A percentile compares a stretch with the other conserved stretches of the same genome.
Evolutionary conservation across 1,140 invertebrate genomes (phyloP).

Genomic region (Leptinotarsa undecemlineata): DNA sequence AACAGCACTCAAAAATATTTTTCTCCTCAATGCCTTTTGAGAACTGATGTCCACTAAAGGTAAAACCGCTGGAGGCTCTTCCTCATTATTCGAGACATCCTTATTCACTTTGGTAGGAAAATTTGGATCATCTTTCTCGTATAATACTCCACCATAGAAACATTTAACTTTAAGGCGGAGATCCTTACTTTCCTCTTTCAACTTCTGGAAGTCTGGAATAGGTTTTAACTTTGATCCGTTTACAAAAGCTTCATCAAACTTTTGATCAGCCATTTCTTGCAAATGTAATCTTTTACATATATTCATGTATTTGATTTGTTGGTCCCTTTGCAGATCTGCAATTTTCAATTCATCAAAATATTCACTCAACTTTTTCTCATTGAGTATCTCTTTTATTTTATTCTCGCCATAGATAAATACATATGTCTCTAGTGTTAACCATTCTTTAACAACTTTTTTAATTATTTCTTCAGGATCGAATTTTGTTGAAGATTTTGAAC

Average conservation of each 20-base stretch:
- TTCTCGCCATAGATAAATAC: constrained; percentile 62
- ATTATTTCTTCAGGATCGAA: constrained; percentile 47
- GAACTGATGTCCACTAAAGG: constrained; percentile 62
- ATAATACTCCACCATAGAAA: constrained; percentile 56
- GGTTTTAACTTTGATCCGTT: constrained; percentile 57
- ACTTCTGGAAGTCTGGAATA: constrained; percentile 60
- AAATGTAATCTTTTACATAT: constrained; percentile 62
- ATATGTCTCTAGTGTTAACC: constrained; percentile 64
- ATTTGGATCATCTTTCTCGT: constrained; percentile 43
- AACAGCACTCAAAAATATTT: constrained; percentile 62
- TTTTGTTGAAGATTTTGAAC: constrained; percentile 34
- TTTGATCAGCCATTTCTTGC: constrained; percentile 60
- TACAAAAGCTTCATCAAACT: constrained; percentile 55
- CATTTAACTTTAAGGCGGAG: constrained; percentile 62
- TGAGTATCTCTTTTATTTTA: constrained; percentile 61
- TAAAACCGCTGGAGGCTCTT: constrained; percentile 51
- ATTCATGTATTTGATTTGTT: constrained; percentile 57
- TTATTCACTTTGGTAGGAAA: constrained; percentile 41
- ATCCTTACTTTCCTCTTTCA: constrained; percentile 62
- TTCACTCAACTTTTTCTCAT: constrained; percentile 61
- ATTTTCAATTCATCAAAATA: constrained; percentile 58
- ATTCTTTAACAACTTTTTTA: constrained; percentile 61
- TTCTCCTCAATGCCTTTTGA: constrained; percentile 61
- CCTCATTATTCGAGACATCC: constrained; percentile 46
- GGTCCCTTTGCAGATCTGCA: constrained; percentile 38